A percentile compares a stretch with the other conserved stretches of the same genome.
Evolutionary conservation across 2,888 invertebrate species (phyloP).

Genomic region (Eilema caniola): DNA sequence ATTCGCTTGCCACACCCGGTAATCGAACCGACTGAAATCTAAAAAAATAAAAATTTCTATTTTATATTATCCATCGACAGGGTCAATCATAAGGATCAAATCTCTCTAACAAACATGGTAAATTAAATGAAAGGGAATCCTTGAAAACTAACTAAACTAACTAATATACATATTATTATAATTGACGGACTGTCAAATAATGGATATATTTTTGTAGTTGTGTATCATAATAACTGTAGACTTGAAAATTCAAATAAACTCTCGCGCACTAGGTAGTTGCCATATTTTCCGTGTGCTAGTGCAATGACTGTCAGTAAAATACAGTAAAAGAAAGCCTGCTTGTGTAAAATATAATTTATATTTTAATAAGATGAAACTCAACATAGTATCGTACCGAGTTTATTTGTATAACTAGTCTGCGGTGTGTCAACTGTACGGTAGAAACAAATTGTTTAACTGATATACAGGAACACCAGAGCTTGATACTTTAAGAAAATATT

Average conservation of each 20-base stretch:
- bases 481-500: constrained; percentile 61
- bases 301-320: not conserved
- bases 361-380: constrained; percentile 55
- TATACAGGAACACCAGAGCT: constrained; percentile 30
- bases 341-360: constrained; percentile 51
- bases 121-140: too few species aligned
- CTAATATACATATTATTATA: too few species aligned
- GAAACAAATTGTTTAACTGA: constrained; percentile 68
- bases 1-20: too few species aligned
- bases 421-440: constrained; percentile 58
- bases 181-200: too few species aligned
- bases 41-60: too few species aligned
- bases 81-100: too few species aligned
- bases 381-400: constrained; percentile 50
- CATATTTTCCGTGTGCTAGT: constrained; percentile 28
- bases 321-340: constrained; percentile 33
- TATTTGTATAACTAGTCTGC: constrained; percentile 74
- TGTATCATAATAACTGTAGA: too few species aligned
- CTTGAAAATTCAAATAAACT: not conserved
- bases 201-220: too few species aligned
- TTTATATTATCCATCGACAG: too few species aligned
- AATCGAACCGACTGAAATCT: too few species aligned
- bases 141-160: too few species aligned
- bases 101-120: too few species aligned
- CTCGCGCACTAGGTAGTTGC: constrained; percentile 14